Percentiles rank a stretch among this genome's conserved stretches.
phyloP scores from a whole-genome alignment of 2,113 vertebrate species.

The Empidonax traillii region DNA sequence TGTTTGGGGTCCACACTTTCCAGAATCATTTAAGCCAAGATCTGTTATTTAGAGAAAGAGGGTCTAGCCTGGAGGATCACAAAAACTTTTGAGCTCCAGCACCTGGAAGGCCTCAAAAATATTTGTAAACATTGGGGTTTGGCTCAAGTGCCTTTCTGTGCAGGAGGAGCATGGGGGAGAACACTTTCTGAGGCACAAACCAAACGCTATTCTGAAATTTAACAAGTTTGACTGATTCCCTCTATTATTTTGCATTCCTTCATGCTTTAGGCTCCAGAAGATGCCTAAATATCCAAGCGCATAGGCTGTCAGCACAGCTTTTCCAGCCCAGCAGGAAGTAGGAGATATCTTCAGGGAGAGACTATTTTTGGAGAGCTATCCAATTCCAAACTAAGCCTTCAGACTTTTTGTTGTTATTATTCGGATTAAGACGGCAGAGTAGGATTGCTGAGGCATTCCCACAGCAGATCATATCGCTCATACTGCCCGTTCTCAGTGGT shows the following conservation, averaged over 20 bases:
- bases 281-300: conserved; percentile 6
- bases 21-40: not conserved
- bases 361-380: conserved; percentile 49
- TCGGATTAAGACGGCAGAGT: not conserved
- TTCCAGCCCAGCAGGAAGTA: conserved; percentile 57
- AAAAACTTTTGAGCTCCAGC: not conserved
- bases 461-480: not conserved
- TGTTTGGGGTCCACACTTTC: not conserved
- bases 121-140: conserved; percentile 37
- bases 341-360: conserved; percentile 53
- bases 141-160: not conserved
- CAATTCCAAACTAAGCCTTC: conserved; percentile 40
- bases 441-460: conserved; percentile 44
- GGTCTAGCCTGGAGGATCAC: not conserved
- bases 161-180: not conserved
- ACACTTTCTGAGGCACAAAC: not conserved
- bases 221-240: not conserved
- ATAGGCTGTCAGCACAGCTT: conserved; percentile 38
- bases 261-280: conserved; percentile 9
- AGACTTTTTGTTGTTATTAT: conserved; percentile 35
- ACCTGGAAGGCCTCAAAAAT: conserved; percentile 33
- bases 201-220: not conserved
- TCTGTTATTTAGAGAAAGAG: not conserved
- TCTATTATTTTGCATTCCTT: conserved; percentile 53
- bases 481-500: not conserved